A percentile compares a stretch with the other conserved stretches of the same genome.
These are phyloP conservation scores for Dasyprocta punctata DNA, from an alignment of 2,113 vertebrate species.

Conservation along the genomic window DNA sequence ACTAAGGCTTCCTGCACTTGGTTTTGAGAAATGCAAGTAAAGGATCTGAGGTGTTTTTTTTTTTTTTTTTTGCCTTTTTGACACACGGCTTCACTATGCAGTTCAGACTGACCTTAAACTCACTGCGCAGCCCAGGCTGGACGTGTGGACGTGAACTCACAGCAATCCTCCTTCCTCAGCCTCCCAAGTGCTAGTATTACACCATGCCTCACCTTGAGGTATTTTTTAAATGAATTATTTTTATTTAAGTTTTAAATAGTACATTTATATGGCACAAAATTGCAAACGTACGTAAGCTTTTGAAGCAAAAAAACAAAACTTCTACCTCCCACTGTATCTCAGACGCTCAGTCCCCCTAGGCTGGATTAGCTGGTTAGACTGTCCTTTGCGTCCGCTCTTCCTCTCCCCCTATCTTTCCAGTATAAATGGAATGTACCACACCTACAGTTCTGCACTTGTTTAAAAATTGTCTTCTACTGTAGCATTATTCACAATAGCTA, in stretches of 20 bases:
- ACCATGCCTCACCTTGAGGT: not conserved
- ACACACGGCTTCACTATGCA: no score
- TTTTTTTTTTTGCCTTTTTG: no score
- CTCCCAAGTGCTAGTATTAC: no score
- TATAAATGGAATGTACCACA: not conserved
- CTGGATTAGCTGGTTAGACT: not conserved
- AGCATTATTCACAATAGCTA: not conserved
- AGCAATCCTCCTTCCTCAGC: no score
- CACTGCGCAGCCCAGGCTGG: no score
- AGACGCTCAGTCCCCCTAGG: not conserved
- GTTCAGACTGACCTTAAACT: no score
- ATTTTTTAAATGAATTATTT: not conserved
- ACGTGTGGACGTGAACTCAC: no score
- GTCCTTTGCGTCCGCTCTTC: not conserved
- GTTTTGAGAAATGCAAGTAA: constrained; percentile 35
- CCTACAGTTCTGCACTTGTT: not conserved
- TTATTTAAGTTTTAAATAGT: constrained; percentile 49
- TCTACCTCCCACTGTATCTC: not conserved
- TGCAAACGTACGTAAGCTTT: not conserved
- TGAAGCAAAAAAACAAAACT: not conserved
- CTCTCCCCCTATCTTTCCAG: not conserved
- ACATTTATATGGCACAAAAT: not conserved
- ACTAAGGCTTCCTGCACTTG: not conserved
- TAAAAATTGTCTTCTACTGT: not conserved
- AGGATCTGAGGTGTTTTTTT: not conserved